Evolutionary conservation across 2,888 invertebrate genomes (phyloP).

Genomic region (Synergus japonicus): DNA sequence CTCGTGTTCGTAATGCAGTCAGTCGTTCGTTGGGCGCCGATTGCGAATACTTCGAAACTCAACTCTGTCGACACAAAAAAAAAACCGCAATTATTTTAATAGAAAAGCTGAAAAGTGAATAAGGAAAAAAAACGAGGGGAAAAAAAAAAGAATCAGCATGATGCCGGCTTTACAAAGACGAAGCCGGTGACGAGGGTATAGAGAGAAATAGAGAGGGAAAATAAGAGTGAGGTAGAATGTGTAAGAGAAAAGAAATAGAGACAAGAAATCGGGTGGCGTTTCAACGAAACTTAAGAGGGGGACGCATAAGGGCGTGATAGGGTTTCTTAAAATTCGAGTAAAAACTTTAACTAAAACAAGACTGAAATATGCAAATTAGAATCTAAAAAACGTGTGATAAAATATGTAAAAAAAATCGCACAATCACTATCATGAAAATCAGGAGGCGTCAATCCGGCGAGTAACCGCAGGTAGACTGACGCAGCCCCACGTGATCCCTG

Average conservation of each 20-base stretch:
- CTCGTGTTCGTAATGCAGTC: neutral
- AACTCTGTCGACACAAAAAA: constrained; percentile 4
- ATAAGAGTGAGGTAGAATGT: neutral
- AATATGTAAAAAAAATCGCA: constrained; percentile 16
- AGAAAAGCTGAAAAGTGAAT: neutral
- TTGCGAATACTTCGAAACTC: constrained; percentile 7
- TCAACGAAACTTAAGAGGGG: constrained; percentile 31
- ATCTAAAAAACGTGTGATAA: neutral
- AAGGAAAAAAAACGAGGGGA: neutral
- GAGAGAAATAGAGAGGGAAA: neutral
- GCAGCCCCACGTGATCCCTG: constrained; percentile 56
- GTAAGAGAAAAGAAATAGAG: neutral
- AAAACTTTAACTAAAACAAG: neutral
- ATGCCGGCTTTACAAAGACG: neutral
- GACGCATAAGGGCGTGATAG: constrained; percentile 47
- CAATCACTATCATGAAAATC: constrained; percentile 31
- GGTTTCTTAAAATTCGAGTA: constrained; percentile 5
- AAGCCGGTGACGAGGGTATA: neutral
- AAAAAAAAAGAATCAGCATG: too few relatives aligned
- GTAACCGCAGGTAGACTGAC: constrained; percentile 26
- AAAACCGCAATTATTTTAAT: constrained; percentile 2
- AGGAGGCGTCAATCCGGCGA: constrained; percentile 14
- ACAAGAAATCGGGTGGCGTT: constrained; percentile 44
- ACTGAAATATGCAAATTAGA: neutral
- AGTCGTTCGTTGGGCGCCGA: neutral